Evolutionary conservation across 2,113 vertebrate species (phyloP).

Genomic region (Rallus limicola): DNA sequence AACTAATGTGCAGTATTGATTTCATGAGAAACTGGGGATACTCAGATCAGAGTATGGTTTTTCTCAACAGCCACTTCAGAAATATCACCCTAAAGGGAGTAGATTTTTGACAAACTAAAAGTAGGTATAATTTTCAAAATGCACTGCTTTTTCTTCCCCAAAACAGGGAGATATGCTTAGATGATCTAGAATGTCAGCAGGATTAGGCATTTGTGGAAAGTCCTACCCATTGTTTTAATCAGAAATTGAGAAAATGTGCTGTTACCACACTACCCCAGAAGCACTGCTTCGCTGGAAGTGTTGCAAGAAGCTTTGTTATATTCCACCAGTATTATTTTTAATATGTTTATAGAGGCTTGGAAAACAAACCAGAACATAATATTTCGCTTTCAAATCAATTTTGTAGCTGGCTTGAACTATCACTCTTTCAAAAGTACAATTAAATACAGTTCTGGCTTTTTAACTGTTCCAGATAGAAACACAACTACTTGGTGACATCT

Average conservation of each 20-base stretch:
- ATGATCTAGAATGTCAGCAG: background rate
- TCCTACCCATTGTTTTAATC: background rate
- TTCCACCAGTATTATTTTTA: background rate
- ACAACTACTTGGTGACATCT: background rate
- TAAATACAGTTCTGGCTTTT: background rate
- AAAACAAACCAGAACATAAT: background rate
- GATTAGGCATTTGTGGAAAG: background rate
- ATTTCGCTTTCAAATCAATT: background rate
- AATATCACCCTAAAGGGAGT: background rate
- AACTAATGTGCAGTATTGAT: background rate
- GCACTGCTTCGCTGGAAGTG: background rate
- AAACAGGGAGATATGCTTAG: background rate
- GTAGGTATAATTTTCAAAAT: background rate
- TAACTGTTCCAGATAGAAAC: background rate
- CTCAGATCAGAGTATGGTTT: background rate
- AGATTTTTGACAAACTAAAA: background rate
- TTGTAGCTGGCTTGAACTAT: background rate
- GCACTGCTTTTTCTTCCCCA: background rate
- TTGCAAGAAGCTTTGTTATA: background rate
- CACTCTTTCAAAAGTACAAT: background rate
- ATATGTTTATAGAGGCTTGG: background rate
- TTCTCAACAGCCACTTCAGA: background rate
- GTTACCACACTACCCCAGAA: background rate
- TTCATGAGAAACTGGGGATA: background rate
- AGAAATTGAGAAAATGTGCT: background rate